Evolutionary conservation across 2,888 invertebrate genomes (phyloP).

Genomic region (Folsomia candida): DNA sequence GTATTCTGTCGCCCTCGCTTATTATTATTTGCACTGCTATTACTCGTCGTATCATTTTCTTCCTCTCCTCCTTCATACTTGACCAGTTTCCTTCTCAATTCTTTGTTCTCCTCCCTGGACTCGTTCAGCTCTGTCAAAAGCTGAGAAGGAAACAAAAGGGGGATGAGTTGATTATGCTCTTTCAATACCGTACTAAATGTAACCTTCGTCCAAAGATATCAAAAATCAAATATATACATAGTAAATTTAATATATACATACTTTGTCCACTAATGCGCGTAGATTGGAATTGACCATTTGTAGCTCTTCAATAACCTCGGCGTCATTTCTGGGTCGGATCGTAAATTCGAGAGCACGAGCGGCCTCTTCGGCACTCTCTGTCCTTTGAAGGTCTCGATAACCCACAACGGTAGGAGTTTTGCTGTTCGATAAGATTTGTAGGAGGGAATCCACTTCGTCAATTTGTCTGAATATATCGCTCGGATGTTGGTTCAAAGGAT

Average conservation of each 20-base stretch:
- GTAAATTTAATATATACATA: slow-evolving; percentile 8
- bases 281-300: slow-evolving; percentile 47
- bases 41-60: slow-evolving; percentile 2
- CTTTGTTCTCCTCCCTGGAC: slow-evolving; percentile 37
- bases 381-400: slow-evolving; percentile 14
- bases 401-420: slow-evolving; percentile 11
- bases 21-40: background rate
- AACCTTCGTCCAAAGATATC: background rate
- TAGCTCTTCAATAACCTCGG: slow-evolving; percentile 49
- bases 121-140: slow-evolving; percentile 37
- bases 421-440: slow-evolving; percentile 36
- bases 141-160: slow-evolving; percentile 20
- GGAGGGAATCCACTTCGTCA: slow-evolving; percentile 46
- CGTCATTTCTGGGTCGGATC: slow-evolving; percentile 44
- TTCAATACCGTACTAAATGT: background rate
- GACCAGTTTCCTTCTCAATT: slow-evolving; percentile 30
- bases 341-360: slow-evolving; percentile 25
- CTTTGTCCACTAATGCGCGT: slow-evolving; percentile 41
- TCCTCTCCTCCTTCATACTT: background rate
- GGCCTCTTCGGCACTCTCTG: slow-evolving; percentile 16
- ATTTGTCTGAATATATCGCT: slow-evolving; percentile 36
- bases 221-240: slow-evolving; percentile 5
- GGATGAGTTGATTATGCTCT: no score
- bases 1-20: slow-evolving; percentile 3
- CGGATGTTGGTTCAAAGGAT: background rate